A percentile compares a stretch with the other conserved stretches of the same genome.
Conservation (phyloP, 2,113 vertebrate species). For the Anhinga rufa region DNA sequence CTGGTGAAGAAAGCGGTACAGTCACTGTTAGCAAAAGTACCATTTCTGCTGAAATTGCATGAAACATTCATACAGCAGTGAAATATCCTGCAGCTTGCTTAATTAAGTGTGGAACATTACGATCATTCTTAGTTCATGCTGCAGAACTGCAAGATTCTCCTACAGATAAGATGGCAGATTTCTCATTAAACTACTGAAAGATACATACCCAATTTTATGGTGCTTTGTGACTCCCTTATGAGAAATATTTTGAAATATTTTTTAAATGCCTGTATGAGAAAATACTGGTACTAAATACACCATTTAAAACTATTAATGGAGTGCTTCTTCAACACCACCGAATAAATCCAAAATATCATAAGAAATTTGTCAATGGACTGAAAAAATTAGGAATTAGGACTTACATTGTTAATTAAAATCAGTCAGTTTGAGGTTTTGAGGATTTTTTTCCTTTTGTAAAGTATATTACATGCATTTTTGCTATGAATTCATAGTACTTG, state of each 20-base stretch:
- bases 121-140: neutral
- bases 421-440: neutral
- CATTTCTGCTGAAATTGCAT: neutral
- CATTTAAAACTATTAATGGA: neutral
- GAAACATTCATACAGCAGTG: neutral
- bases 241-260: neutral
- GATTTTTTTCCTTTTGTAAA: neutral
- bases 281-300: neutral
- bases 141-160: neutral
- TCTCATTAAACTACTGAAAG: neutral
- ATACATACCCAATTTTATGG: neutral
- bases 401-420: neutral
- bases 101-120: neutral
- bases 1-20: neutral
- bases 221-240: neutral
- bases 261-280: rapidly evolving
- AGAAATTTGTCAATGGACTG: neutral
- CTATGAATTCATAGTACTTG: neutral
- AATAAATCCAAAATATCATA: neutral
- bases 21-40: neutral
- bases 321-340: neutral
- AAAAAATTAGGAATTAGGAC: neutral
- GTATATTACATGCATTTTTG: neutral
- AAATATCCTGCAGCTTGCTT: neutral
- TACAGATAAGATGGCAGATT: neutral